Percentiles rank a stretch among this genome's conserved stretches.
Conservation (phyloP, 2,113 vertebrate genomes). For the Grammomys dolichurus region DNA sequence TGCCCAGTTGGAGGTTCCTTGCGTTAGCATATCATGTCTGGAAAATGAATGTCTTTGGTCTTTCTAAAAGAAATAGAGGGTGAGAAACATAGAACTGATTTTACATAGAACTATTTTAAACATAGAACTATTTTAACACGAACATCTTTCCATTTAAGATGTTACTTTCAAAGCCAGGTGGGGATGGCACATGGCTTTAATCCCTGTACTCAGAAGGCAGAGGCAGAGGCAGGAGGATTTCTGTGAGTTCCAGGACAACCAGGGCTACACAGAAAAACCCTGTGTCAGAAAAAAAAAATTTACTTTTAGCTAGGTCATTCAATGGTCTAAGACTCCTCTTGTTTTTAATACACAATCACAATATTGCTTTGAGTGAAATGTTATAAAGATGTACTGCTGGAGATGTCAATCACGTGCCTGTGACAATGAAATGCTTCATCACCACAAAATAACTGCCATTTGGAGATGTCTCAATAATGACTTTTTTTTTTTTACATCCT, state of each 20-base stretch:
- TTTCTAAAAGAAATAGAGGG: slow-evolving; percentile 12
- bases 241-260: not conserved
- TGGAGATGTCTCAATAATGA: not conserved
- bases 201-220: not conserved
- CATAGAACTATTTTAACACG: not conserved
- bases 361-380: not conserved
- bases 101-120: no score
- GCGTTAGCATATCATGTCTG: not conserved
- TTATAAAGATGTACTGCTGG: not conserved
- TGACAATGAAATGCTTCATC: not conserved
- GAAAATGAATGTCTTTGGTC: slow-evolving; percentile 11
- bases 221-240: not conserved
- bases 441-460: not conserved
- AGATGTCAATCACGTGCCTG: not conserved
- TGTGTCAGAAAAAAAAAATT: not conserved
- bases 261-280: not conserved
- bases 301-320: not conserved
- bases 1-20: not conserved
- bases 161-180: not conserved
- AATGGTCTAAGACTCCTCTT: not conserved
- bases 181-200: not conserved
- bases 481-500: not conserved
- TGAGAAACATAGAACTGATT: not conserved
- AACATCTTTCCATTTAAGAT: not conserved
- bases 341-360: not conserved